Evolutionary conservation across 1,140 invertebrate species (phyloP).

Genomic region (Zaprionus ornatus): DNA sequence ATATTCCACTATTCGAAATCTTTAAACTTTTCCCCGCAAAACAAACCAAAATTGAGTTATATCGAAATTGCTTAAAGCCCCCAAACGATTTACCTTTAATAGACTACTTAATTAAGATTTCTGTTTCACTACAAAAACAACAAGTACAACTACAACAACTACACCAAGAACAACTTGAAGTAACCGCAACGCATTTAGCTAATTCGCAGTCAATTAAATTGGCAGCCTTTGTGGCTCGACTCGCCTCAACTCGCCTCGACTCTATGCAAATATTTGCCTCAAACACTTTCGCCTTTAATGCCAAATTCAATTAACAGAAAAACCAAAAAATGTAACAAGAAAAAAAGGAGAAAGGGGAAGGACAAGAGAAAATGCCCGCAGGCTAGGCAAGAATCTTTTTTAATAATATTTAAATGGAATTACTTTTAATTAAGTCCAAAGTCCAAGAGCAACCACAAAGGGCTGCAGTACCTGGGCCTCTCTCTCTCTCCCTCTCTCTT

Average conservation of each 20-base stretch:
- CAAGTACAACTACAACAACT: not conserved
- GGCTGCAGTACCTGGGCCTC: constrained; percentile 21
- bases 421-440: constrained; percentile 78
- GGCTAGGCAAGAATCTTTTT: constrained; percentile 50
- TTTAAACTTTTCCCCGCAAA: not conserved
- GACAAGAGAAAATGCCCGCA: constrained; percentile 48
- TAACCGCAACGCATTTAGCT: constrained; percentile 11
- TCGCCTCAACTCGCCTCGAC: not conserved
- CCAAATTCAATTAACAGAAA: constrained; percentile 44
- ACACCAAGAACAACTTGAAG: not conserved
- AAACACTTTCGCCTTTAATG: constrained; percentile 43
- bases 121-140: not conserved
- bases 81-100: constrained; percentile 12
- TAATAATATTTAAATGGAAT: constrained; percentile 78
- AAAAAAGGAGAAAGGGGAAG: not conserved
- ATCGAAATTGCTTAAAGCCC: not conserved
- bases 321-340: constrained; percentile 1
- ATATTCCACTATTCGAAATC: too few relatives aligned
- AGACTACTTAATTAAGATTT: constrained; percentile 15
- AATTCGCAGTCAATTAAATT: constrained; percentile 45
- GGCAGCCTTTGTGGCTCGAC: constrained; percentile 3
- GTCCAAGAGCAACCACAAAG: constrained; percentile 63
- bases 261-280: constrained; percentile 38
- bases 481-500: too few relatives aligned
- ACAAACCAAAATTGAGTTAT: too few relatives aligned